Evolutionary conservation across 2,797 vertebrate species (phyloP).

Genomic region (Lacerta viridis): DNA sequence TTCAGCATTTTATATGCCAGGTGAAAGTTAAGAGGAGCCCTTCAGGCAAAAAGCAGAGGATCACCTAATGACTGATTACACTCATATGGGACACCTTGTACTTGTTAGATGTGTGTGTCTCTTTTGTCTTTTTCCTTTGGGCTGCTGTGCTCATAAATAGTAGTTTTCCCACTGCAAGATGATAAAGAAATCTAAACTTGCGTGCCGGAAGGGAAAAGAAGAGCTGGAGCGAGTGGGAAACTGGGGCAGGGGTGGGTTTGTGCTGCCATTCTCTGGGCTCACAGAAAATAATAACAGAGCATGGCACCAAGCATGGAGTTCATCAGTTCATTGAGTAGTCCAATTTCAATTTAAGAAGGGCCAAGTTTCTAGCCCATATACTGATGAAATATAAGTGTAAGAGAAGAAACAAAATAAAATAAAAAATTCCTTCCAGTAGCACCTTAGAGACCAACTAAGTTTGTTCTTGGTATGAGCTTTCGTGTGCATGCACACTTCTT

Average conservation of each 20-base stretch:
- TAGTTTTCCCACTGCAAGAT: neutral
- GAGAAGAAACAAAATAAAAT: no score
- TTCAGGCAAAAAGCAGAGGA: slow-evolving; percentile 40
- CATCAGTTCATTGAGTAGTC: no score
- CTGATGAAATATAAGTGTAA: neutral
- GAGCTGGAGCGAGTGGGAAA: neutral
- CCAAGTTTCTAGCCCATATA: neutral
- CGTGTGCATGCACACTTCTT: no score
- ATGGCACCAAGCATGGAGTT: neutral
- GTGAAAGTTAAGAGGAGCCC: slow-evolving; percentile 40
- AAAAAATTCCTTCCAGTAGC: no score
- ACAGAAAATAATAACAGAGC: neutral
- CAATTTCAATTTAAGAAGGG: neutral
- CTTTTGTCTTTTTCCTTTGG: neutral
- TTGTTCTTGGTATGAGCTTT: no score
- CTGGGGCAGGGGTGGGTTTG: neutral
- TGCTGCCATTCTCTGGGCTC: neutral
- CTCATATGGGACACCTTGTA: slow-evolving; percentile 25
- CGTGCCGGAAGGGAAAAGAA: neutral
- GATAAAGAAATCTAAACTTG: slow-evolving; percentile 11
- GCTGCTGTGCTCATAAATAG: neutral
- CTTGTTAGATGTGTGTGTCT: slow-evolving; percentile 39
- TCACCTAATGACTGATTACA: neutral
- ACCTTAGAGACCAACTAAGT: no score
- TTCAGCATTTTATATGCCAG: slow-evolving; percentile 32